Evolutionary conservation across 2,113 vertebrate genomes (phyloP).

Genomic region (Sigmodon hispidus): DNA sequence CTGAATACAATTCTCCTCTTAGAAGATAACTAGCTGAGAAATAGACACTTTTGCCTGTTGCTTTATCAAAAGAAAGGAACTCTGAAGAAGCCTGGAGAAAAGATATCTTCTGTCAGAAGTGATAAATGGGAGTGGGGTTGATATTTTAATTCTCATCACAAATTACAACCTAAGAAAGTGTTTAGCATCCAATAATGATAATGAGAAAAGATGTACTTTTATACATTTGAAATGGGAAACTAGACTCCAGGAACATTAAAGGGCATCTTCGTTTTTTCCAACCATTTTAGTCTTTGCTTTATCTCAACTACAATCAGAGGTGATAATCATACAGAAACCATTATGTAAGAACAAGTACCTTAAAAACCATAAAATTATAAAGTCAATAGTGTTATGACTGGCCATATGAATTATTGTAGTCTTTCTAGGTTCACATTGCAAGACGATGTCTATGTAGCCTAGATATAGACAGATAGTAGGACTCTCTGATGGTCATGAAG

Average conservation of each 20-base stretch:
- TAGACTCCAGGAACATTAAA: constrained; percentile 21
- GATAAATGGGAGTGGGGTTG: constrained; percentile 4
- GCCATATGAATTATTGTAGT: background rate
- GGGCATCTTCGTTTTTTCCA: background rate
- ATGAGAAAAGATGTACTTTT: constrained; percentile 19
- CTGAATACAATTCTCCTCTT: constrained; percentile 31
- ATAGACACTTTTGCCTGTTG: constrained; percentile 4
- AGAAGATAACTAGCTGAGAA: constrained; percentile 1
- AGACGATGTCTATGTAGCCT: background rate
- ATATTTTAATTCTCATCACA: constrained; percentile 59
- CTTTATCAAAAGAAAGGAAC: constrained; percentile 46
- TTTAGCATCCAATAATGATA: constrained; percentile 24
- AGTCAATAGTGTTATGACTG: constrained; percentile 20
- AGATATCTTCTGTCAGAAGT: constrained; percentile 2
- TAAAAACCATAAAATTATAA: constrained; percentile 44
- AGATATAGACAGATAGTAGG: background rate
- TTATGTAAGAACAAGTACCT: constrained; percentile 19
- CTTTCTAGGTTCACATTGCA: background rate
- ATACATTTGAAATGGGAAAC: constrained; percentile 11
- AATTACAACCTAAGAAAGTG: constrained; percentile 32
- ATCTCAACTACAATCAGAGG: constrained; percentile 26
- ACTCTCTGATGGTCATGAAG: background rate
- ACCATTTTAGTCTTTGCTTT: background rate
- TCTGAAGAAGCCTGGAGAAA: background rate
- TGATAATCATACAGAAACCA: constrained; percentile 8